These are phyloP conservation scores for Drosophila quasianomalipes DNA, from an alignment of 2,888 invertebrate genomes.

Conservation along the genomic window DNA sequence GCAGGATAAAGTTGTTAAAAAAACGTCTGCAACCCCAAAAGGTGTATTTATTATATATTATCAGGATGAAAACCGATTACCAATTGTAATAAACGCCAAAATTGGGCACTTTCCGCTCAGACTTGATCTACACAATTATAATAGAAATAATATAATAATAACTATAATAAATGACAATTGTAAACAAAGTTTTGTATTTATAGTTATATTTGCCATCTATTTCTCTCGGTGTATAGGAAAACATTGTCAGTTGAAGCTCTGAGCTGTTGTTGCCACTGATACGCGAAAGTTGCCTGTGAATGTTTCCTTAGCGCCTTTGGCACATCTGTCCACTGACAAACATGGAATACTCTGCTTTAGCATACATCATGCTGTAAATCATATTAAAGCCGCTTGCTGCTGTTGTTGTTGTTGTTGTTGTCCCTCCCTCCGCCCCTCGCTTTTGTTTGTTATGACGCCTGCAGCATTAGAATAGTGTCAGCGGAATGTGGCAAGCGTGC, in stretches of 20 bases:
- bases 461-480: slow-evolving; percentile 74
- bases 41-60: no score
- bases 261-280: slow-evolving; percentile 43
- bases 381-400: slow-evolving; percentile 62
- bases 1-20: no score
- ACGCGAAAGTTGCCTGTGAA: slow-evolving; percentile 23
- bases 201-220: neutral
- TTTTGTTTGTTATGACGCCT: slow-evolving; percentile 42
- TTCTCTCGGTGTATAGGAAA: slow-evolving; percentile 32
- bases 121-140: no score
- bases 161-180: no score
- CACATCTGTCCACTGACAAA: slow-evolving; percentile 62
- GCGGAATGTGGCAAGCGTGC: slow-evolving; percentile 28
- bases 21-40: no score
- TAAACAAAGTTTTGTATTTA: no score
- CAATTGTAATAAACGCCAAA: no score
- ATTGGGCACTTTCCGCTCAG: no score
- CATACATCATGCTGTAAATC: slow-evolving; percentile 56
- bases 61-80: no score
- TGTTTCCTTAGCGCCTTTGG: slow-evolving; percentile 48
- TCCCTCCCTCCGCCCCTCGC: neutral
- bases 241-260: slow-evolving; percentile 1
- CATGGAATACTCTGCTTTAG: slow-evolving; percentile 13
- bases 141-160: no score
- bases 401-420: neutral